phyloP scores from a whole-genome alignment of 2,797 vertebrate genomes.

The Kryptolebias ocellatus region DNA sequence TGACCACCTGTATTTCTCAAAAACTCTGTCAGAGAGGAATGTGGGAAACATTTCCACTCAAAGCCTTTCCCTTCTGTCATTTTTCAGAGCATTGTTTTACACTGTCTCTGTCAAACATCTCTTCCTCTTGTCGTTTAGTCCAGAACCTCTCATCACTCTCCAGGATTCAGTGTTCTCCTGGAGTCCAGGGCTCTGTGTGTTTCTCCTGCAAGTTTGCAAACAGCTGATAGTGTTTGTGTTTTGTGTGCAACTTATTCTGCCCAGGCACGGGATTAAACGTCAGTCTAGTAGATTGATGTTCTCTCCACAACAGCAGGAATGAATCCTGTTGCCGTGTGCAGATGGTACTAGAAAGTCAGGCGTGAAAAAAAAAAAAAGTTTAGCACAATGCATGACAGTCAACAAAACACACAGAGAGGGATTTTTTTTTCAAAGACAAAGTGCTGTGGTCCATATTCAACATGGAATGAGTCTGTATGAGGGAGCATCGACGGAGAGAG shows the following conservation, averaged over 20 bases:
- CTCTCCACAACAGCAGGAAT: slow-evolving; percentile 72
- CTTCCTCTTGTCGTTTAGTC: slow-evolving; percentile 17
- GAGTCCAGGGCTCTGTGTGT: slow-evolving; percentile 32
- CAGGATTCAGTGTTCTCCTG: slow-evolving; percentile 30
- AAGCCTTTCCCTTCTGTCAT: slow-evolving; percentile 23
- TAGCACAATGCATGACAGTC: slow-evolving; percentile 17
- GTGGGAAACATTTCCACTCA: slow-evolving; percentile 32
- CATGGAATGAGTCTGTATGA: slow-evolving; percentile 27
- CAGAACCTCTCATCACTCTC: slow-evolving; percentile 35
- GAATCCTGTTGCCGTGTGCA: slow-evolving; percentile 56
- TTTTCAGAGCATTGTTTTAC: slow-evolving; percentile 40
- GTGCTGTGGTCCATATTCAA: slow-evolving; percentile 26
- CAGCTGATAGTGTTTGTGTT: slow-evolving; percentile 19
- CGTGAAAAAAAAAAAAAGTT: slow-evolving; percentile 46
- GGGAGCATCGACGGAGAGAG: slow-evolving; percentile 45
- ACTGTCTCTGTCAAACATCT: slow-evolving; percentile 15
- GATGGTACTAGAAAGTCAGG: slow-evolving; percentile 60
- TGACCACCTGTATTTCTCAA: slow-evolving; percentile 63
- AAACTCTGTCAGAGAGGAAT: slow-evolving; percentile 61
- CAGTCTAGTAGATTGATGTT: slow-evolving; percentile 82
- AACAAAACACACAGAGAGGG: neutral
- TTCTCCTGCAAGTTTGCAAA: slow-evolving; percentile 16
- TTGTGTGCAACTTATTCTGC: slow-evolving; percentile 58
- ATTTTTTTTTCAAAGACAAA: slow-evolving; percentile 14
- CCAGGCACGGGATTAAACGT: slow-evolving; percentile 82